Evolutionary conservation across 1,140 invertebrate species (phyloP), one percentile per base, ranked within the genome.

Genomic region (Cepaea nemoralis): DNA sequence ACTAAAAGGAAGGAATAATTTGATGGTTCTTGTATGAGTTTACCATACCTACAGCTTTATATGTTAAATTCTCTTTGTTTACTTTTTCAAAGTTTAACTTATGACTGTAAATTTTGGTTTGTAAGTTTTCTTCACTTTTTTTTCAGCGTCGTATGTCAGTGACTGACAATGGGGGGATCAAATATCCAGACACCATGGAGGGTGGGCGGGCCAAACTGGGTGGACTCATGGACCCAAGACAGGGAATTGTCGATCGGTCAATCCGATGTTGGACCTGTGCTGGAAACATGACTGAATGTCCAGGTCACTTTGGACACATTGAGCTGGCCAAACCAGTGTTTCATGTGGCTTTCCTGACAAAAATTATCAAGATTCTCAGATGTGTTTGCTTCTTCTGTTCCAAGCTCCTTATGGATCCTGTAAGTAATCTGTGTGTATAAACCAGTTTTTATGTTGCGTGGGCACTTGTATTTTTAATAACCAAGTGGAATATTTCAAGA

Each of bases 251-350:
- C 35, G 98, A 99, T 89, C 94, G 97, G 84, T 95, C 94, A 16
- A 88, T 91, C 12, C 93, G 97, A 70, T 99, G 98, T 91, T 97
- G 98, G 91, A 99, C 98, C 0, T 99, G 99, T 92, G 98, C 98
- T 74, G 98, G 95, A 35, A 99, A 97, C 87, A 97, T 99, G 96
- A 96, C 96, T 1, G 98, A 99, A 91, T 99, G 99, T 92, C 97
- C 98, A 27, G 99, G 99, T 0, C 99, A 99, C 92, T 99, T 99
- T 93, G 99, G 98, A n/a, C 99, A 99, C 90, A 96, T 99, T 84
- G 97, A 99, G 91, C 92, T 99, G 73, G 96, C 98, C 0, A 99
- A 99, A 92, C 99, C 99, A 35, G 98, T 99, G 3, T 99, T 97
- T 92, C 98, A 99, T 91, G 95, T 99, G 90, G 98, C 98, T 70